phyloP scores from a whole-genome alignment of 2,113 vertebrate species.

The Desmodus rotundus region DNA sequence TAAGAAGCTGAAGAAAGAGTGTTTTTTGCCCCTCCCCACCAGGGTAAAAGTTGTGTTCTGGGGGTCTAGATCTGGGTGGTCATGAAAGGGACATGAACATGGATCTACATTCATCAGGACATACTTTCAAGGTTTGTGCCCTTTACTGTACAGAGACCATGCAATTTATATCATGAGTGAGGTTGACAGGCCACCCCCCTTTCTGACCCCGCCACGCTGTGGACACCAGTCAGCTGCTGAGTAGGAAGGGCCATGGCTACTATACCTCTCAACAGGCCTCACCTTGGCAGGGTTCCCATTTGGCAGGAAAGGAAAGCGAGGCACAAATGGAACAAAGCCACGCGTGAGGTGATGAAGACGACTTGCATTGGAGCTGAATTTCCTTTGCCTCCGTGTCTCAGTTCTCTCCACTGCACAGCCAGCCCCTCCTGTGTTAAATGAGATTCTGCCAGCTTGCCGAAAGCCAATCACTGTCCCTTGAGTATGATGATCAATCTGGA shows the following conservation, averaged over 20 bases:
- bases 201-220: not conserved
- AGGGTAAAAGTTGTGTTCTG: not conserved
- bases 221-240: not conserved
- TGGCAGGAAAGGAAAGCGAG: not conserved
- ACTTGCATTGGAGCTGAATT: not conserved
- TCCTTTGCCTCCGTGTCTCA: not conserved
- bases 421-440: not conserved
- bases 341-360: accelerated
- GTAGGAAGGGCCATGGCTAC: not conserved
- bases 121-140: not conserved
- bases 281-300: not conserved
- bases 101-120: not conserved
- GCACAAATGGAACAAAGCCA: not conserved
- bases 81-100: not conserved
- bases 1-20: not conserved
- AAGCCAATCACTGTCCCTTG: not conserved
- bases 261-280: too few relatives aligned
- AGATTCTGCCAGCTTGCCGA: not conserved
- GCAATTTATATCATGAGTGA: not conserved
- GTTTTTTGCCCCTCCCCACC: not conserved
- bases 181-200: too few relatives aligned
- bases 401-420: not conserved
- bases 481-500: not conserved
- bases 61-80: too few relatives aligned
- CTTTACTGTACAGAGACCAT: not conserved